Percentiles rank a stretch among this genome's conserved stretches.
Evolutionary conservation across 2,113 vertebrate species (phyloP).

Genomic region (Rallus limicola): DNA sequence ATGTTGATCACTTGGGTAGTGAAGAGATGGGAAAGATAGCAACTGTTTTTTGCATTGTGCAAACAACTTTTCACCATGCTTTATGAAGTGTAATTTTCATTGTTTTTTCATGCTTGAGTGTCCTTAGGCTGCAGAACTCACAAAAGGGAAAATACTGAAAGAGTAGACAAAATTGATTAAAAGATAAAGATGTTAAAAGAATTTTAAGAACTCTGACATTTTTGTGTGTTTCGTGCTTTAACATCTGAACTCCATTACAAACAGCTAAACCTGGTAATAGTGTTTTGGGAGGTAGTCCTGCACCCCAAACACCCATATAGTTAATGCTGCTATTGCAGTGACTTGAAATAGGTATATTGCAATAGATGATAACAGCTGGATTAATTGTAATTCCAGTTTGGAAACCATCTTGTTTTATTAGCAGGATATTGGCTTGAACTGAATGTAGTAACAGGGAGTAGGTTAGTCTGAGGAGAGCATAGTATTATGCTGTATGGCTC

Average conservation of each 20-base stretch:
- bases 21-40: not conserved
- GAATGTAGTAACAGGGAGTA: not conserved
- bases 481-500: too few species aligned
- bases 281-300: not conserved
- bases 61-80: not conserved
- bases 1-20: not conserved
- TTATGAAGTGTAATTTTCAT: not conserved
- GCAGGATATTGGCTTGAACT: not conserved
- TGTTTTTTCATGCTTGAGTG: not conserved
- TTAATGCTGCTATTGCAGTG: not conserved
- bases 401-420: not conserved
- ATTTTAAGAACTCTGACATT: not conserved
- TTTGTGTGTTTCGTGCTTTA: not conserved
- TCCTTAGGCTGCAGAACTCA: not conserved
- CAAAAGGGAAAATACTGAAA: not conserved
- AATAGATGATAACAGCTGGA: not conserved
- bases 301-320: fast-evolving
- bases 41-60: not conserved
- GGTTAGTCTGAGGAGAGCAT: not conserved
- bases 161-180: not conserved
- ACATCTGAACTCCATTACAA: not conserved
- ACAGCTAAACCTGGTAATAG: not conserved
- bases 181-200: not conserved
- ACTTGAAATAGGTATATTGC: not conserved
- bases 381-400: not conserved